Evolutionary conservation across 2,888 invertebrate genomes (phyloP), one percentile per base, ranked within the genome.

Genomic region (Acleris literana): DNA sequence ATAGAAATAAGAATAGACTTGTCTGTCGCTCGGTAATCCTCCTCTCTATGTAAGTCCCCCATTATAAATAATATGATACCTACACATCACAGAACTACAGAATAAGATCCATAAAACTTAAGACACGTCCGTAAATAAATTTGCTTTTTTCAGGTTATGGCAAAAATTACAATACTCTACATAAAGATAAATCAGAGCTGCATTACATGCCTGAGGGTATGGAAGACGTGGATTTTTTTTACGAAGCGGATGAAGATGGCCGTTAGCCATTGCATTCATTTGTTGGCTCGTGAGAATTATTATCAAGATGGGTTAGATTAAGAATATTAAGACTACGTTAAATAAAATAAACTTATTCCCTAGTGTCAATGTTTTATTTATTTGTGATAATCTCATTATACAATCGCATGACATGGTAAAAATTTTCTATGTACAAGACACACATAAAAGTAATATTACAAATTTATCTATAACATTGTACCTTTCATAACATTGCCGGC

Each of bases 181-280:
- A 94, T 65, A 93, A 93, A 74, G 91, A 94, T 39, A 86, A 90
- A 54, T 94, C 94, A 5, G 93, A 93, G 57, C 81, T 94, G 17
- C 87, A 84, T 46, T 96, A 95, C 78, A 93, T 96, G 94, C 96
- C 96, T 7, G 94, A 95, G 73, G 95, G 94, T 70, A 83, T 96
- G 78, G 94, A 95, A 79, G 75, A 94, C 78, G 80, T 93, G 0
- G 85, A 94, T 76, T 96, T 95, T 80, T 95, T 95, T 67, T 43
- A 68, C 17, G 69, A 73, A 39, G 20, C 43, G n/a, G 75, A 74
- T 56, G 68, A 77, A 63, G 69, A 72, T 49, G 57, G 55, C 63
- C 68, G 55, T 53, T 68, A 69, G 58, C 68, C 33, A 9, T 33
- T 33, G 33, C 33, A 33, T 33, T 9, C 33, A 33, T 3, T 9